Conservation (phyloP, 2,113 vertebrate species). For the Sorex fumeus region DNA sequence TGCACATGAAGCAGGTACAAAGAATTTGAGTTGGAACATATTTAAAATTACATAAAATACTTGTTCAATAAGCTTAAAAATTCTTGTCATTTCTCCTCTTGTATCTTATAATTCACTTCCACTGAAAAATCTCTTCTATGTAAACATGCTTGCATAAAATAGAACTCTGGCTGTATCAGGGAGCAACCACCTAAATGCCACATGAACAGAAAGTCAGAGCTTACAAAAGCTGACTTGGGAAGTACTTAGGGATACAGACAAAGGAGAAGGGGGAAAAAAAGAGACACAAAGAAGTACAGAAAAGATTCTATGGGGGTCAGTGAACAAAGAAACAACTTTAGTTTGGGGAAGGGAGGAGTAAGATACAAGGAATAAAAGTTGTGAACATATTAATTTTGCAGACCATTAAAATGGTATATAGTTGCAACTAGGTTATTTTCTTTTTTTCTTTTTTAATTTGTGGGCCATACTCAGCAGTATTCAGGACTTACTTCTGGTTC, state of each 20-base stretch:
- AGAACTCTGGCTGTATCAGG: neutral
- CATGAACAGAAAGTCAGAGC: conserved; percentile 3
- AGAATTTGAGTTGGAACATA: neutral
- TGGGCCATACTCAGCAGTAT: too few relatives aligned
- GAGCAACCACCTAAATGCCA: neutral
- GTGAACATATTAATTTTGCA: neutral
- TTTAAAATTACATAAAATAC: conserved; percentile 15
- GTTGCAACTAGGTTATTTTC: conserved; percentile 19
- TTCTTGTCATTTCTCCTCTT: neutral
- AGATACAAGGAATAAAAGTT: neutral
- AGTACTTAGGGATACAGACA: neutral
- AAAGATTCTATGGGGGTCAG: neutral
- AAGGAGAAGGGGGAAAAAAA: too few relatives aligned
- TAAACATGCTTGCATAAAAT: too few relatives aligned
- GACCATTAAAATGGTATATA: conserved; percentile 2
- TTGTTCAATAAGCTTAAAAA: neutral
- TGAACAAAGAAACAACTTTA: neutral
- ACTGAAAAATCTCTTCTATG: neutral
- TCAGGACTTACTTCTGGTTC: too few relatives aligned
- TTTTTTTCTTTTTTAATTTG: neutral
- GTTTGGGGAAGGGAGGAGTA: neutral
- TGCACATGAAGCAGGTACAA: neutral
- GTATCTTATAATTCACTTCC: conserved; percentile 6
- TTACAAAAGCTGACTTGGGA: neutral
- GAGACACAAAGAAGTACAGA: neutral